A percentile compares a stretch with the other conserved stretches of the same genome.
phyloP scores from a whole-genome alignment of 2,888 invertebrate genomes.

The Hypsopygia costalis region DNA sequence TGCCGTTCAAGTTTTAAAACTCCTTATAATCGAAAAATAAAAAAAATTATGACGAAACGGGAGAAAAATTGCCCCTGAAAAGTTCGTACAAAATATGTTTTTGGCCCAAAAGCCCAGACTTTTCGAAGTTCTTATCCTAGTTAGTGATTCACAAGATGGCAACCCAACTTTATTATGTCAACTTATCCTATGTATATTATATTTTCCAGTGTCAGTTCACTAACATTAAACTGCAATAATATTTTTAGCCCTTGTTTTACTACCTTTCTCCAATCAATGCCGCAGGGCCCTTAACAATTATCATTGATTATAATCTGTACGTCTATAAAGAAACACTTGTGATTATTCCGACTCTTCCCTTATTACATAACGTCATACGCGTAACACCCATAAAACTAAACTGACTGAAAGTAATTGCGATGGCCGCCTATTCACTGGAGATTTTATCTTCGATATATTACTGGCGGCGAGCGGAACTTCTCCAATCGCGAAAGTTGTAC shows the following conservation, averaged over 20 bases:
- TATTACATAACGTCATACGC: constrained; percentile 32
- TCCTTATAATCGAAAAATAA: too few relatives aligned
- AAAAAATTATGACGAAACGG: too few relatives aligned
- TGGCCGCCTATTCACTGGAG: constrained; percentile 31
- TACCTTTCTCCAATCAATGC: background rate
- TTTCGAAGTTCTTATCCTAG: too few relatives aligned
- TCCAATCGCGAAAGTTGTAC: constrained; percentile 22
- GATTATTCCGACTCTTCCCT: constrained; percentile 9
- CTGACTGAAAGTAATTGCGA: constrained; percentile 35
- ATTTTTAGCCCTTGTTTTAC: background rate
- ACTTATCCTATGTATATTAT: too few relatives aligned
- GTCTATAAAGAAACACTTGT: constrained; percentile 1
- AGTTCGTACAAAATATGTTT: too few relatives aligned
- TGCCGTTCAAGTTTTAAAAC: too few relatives aligned
- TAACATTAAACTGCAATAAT: too few relatives aligned
- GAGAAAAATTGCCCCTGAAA: too few relatives aligned
- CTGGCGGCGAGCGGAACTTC: constrained; percentile 36
- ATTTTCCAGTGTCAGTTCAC: too few relatives aligned
- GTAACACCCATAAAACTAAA: constrained; percentile 40
- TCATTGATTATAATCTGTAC: constrained; percentile 13
- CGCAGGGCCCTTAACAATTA: constrained; percentile 8
- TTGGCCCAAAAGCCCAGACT: too few relatives aligned
- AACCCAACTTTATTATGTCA: too few relatives aligned
- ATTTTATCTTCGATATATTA: constrained; percentile 48
- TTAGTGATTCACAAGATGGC: too few relatives aligned